A percentile compares a stretch with the other conserved stretches of the same genome.
Evolutionary conservation across 2,113 vertebrate genomes (phyloP).

Genomic region (Chionomys nivalis): DNA sequence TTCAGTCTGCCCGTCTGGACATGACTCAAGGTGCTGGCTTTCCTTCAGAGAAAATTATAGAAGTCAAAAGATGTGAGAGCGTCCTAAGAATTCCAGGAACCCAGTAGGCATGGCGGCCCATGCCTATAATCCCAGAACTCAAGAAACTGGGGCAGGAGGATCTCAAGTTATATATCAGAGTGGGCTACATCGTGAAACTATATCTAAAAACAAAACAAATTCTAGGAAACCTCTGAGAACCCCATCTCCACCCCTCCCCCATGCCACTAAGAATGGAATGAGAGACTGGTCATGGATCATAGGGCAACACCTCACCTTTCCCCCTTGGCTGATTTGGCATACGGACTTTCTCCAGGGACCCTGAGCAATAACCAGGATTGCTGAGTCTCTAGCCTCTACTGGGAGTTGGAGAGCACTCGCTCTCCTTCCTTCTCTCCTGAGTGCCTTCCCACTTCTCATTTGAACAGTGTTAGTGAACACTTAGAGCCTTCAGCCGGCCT

Average conservation of each 20-base stretch:
- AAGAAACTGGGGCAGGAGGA: neutral
- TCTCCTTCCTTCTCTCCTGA: neutral
- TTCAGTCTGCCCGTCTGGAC: slow-evolving; percentile 28
- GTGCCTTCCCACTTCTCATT: neutral
- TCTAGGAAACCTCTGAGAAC: neutral
- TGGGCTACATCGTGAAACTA: neutral
- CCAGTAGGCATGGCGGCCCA: neutral
- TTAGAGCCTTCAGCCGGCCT: neutral
- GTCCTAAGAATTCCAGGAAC: slow-evolving; percentile 20
- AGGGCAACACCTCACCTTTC: neutral
- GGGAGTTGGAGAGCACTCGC: neutral
- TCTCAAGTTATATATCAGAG: neutral
- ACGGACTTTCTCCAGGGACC: neutral
- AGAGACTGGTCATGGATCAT: neutral
- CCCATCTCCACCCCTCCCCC: neutral
- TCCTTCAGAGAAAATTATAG: slow-evolving; percentile 8
- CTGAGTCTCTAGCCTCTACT: neutral
- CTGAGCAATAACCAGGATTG: neutral
- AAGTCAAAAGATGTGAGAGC: neutral
- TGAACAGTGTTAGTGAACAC: neutral
- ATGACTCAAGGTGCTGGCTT: slow-evolving; percentile 42
- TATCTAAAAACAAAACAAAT: neutral
- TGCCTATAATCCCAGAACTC: neutral
- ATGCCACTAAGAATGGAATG: neutral
- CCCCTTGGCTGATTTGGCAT: neutral